A percentile compares a stretch with the other conserved stretches of the same genome.
Conservation (phyloP, 2,113 vertebrate species). For the Centrocercus urophasianus region DNA sequence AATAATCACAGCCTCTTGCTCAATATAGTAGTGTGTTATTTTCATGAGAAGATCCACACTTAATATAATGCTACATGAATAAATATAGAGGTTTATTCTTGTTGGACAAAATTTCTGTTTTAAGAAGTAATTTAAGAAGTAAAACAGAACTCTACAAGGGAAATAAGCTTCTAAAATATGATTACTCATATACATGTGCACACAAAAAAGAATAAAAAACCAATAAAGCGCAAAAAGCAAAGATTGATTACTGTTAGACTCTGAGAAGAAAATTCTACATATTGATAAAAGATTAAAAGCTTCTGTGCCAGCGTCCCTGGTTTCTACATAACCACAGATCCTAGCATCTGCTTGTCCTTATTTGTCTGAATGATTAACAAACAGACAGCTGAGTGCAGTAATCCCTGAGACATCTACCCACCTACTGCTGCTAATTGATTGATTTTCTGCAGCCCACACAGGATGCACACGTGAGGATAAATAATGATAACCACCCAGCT, state of each 20-base stretch:
- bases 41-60: background rate
- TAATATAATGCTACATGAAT: background rate
- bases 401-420: background rate
- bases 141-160: background rate
- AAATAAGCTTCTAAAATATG: background rate
- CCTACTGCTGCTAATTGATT: background rate
- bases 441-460: constrained; percentile 4
- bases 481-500: background rate
- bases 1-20: background rate
- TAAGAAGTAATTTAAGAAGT: background rate
- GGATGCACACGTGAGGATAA: constrained; percentile 10
- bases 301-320: background rate
- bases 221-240: background rate
- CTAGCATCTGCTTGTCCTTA: background rate
- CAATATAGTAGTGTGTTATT: background rate
- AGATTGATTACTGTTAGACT: constrained; percentile 25
- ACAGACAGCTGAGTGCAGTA: constrained; percentile 2
- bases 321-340: constrained; percentile 54
- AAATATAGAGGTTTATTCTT: background rate
- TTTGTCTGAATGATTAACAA: constrained; percentile 44
- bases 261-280: background rate
- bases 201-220: background rate
- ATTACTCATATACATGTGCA: rapidly evolving
- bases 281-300: constrained; percentile 43
- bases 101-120: background rate